These are phyloP conservation scores for Spisula subtruncata DNA, from an alignment of 2,888 invertebrate genomes.

Conservation along the genomic window DNA sequence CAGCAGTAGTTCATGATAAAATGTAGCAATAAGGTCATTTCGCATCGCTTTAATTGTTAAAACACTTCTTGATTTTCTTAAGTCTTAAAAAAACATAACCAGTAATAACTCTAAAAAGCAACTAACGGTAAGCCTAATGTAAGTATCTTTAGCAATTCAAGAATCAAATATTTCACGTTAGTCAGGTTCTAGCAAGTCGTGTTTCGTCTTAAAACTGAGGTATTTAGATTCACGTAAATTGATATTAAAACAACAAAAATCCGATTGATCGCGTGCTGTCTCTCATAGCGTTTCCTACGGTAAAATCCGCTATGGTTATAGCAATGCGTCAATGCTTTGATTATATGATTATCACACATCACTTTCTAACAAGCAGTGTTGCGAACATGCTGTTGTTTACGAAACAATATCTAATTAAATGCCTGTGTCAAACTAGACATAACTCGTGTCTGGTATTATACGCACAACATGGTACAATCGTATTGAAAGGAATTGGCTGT, in stretches of 20 bases:
- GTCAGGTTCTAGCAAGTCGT: too few species aligned
- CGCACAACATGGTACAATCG: not conserved
- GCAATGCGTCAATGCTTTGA: not conserved
- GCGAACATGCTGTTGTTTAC: not conserved
- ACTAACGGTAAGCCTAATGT: too few species aligned
- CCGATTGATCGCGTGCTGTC: not conserved
- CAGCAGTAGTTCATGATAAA: too few species aligned
- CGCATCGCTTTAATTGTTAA: too few species aligned
- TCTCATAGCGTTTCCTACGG: not conserved
- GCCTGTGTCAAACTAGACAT: not conserved
- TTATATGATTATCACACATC: not conserved
- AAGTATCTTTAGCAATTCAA: too few species aligned
- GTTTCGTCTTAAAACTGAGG: too few species aligned
- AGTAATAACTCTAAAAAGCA: too few species aligned
- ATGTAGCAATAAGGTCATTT: too few species aligned
- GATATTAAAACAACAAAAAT: slow-evolving; percentile 1
- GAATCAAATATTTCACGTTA: too few species aligned
- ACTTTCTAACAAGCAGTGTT: not conserved
- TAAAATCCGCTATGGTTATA: not conserved
- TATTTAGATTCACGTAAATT: not conserved
- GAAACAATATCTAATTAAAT: slow-evolving; percentile 25
- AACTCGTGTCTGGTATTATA: not conserved
- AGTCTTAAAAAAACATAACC: too few species aligned
- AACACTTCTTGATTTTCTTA: too few species aligned
- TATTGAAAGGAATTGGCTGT: not conserved